Conservation (phyloP, 2,888 invertebrate genomes). For the Drosophila parthenogenetica region DNA sequence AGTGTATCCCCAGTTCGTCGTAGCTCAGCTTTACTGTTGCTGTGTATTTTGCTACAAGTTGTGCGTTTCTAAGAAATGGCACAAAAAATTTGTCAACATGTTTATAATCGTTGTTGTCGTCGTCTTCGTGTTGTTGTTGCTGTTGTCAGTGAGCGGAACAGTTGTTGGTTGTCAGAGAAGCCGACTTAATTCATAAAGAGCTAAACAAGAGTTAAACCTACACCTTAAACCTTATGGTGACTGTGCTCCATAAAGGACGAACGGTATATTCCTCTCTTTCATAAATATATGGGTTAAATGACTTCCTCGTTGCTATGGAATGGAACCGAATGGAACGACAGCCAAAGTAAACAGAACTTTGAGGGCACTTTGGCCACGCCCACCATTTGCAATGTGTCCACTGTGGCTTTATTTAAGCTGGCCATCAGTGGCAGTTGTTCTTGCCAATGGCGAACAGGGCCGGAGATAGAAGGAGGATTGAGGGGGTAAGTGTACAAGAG, state of each 20-base stretch:
- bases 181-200: slow-evolving; percentile 54
- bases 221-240: slow-evolving; percentile 39
- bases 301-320: slow-evolving; percentile 63
- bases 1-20: slow-evolving; percentile 16
- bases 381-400: slow-evolving; percentile 31
- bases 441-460: slow-evolving; percentile 29
- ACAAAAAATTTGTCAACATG: slow-evolving; percentile 70
- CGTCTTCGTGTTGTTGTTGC: slow-evolving; percentile 1
- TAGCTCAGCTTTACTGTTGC: slow-evolving; percentile 1
- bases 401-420: slow-evolving; percentile 55
- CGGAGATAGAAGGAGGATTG: neutral
- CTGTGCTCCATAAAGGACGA: slow-evolving; percentile 36
- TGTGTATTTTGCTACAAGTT: slow-evolving; percentile 33
- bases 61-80: slow-evolving; percentile 33
- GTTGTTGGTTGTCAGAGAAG: slow-evolving; percentile 43
- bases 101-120: slow-evolving; percentile 52
- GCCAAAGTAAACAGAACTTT: slow-evolving; percentile 55
- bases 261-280: slow-evolving; percentile 34
- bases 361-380: slow-evolving; percentile 47
- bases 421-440: slow-evolving; percentile 50
- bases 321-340: neutral
- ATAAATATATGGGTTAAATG: slow-evolving; percentile 70
- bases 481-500: neutral
- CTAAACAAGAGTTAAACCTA: slow-evolving; percentile 37
- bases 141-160: slow-evolving; percentile 13